These are phyloP conservation scores for Gallinago jamesoni DNA, from an alignment of 2,113 vertebrate genomes.

Conservation along the genomic window DNA sequence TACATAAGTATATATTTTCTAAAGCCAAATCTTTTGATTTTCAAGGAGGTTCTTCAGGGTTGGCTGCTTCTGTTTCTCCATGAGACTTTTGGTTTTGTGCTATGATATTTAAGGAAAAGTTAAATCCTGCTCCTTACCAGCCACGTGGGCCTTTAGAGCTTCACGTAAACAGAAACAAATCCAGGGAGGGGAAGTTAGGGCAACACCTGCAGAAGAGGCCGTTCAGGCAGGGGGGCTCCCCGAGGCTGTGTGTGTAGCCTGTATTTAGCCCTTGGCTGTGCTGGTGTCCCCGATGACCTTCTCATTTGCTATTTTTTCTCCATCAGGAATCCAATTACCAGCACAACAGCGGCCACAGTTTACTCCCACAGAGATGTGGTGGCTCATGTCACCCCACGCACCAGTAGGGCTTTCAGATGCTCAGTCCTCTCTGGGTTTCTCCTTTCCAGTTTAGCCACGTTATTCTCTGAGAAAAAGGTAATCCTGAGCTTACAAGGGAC, in stretches of 20 bases:
- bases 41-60: background rate
- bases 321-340: background rate
- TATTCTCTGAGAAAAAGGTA: background rate
- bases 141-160: background rate
- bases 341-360: fast-evolving
- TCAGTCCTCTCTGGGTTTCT: background rate
- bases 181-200: background rate
- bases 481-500: background rate
- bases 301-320: background rate
- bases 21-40: background rate
- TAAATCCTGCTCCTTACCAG: background rate
- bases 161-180: background rate
- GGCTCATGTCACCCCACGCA: background rate
- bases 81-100: background rate
- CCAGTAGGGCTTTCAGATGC: background rate
- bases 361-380: background rate
- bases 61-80: background rate
- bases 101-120: background rate
- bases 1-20: background rate
- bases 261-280: background rate
- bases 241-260: background rate
- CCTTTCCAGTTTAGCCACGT: background rate
- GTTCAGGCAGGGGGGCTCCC: background rate
- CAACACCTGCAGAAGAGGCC: background rate
- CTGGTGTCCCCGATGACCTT: background rate